Conservation (phyloP, 2,888 invertebrate species). For the Leptinotarsa juncta region DNA sequence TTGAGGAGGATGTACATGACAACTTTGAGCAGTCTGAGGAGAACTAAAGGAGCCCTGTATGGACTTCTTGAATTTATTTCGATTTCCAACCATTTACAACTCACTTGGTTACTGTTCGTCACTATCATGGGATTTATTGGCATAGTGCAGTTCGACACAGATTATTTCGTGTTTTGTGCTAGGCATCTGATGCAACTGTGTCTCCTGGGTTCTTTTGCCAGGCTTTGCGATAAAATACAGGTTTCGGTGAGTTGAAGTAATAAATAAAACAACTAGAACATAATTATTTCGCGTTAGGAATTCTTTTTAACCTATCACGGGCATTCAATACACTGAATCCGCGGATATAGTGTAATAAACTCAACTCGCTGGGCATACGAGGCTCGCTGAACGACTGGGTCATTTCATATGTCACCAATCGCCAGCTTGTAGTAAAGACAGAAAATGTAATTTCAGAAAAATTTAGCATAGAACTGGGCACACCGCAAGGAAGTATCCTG, state of each 20-base stretch:
- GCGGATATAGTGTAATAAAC: too few relatives aligned
- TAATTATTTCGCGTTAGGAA: too few relatives aligned
- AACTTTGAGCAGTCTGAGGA: conserved; percentile 34
- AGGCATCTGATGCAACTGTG: neutral
- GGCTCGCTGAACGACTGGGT: too few relatives aligned
- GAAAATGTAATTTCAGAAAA: too few relatives aligned
- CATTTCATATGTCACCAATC: too few relatives aligned
- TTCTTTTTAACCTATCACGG: too few relatives aligned
- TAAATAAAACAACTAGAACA: too few relatives aligned
- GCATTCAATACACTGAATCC: too few relatives aligned
- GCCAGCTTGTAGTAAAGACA: too few relatives aligned
- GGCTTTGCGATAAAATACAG: conserved; percentile 19
- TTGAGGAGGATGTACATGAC: conserved; percentile 37
- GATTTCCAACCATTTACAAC: conserved; percentile 30
- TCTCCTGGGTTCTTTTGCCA: neutral
- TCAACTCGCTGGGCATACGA: too few relatives aligned
- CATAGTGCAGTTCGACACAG: neutral
- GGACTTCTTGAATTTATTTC: conserved; percentile 18
- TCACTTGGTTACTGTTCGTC: conserved; percentile 32
- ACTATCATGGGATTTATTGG: conserved; percentile 14
- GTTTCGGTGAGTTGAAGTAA: conserved; percentile 21
- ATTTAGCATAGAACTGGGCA: too few relatives aligned
- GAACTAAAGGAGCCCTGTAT: conserved; percentile 18
- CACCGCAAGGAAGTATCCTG: too few relatives aligned
- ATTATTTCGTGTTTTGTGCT: conserved; percentile 2